These are phyloP conservation scores for Sinhomidia bicolor DNA, from an alignment of 2,888 invertebrate genomes.

Conservation along the genomic window DNA sequence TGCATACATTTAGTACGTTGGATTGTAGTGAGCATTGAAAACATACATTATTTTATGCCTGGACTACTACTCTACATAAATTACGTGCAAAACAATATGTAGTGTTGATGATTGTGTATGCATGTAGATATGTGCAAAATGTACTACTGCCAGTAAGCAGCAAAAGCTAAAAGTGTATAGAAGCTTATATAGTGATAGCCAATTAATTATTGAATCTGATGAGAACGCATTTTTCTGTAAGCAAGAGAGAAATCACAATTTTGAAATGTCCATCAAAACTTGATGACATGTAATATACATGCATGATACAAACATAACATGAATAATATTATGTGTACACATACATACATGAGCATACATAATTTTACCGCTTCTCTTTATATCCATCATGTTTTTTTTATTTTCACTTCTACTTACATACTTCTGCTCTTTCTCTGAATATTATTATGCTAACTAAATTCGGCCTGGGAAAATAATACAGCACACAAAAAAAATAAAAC, in stretches of 20 bases:
- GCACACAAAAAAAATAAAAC: slow-evolving; percentile 33
- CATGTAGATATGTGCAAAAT: too few species aligned
- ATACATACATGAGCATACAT: slow-evolving; percentile 1
- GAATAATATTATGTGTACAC: slow-evolving; percentile 9
- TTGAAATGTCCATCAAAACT: slow-evolving; percentile 66
- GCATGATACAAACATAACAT: slow-evolving; percentile 13
- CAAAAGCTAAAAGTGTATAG: neutral
- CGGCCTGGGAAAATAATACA: slow-evolving; percentile 44
- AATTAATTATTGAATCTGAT: slow-evolving; percentile 71
- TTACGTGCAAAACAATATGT: neutral
- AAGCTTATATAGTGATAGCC: slow-evolving; percentile 11
- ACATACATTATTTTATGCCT: too few species aligned
- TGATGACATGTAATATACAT: slow-evolving; percentile 36
- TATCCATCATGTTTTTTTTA: too few species aligned
- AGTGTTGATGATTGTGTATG: neutral
- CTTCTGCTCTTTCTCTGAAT: neutral
- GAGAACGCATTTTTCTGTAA: slow-evolving; percentile 41
- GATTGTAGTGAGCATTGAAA: too few species aligned
- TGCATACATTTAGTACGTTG: too few species aligned
- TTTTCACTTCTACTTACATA: too few species aligned
- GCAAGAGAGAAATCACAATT: slow-evolving; percentile 55
- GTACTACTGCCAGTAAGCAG: neutral
- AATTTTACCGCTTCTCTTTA: neutral
- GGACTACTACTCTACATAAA: neutral
- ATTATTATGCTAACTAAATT: slow-evolving; percentile 21